A percentile compares a stretch with the other conserved stretches of the same genome.
These are phyloP conservation scores for Radopholus similis DNA, from an alignment of 1,140 invertebrate species.

Conservation along the genomic window DNA sequence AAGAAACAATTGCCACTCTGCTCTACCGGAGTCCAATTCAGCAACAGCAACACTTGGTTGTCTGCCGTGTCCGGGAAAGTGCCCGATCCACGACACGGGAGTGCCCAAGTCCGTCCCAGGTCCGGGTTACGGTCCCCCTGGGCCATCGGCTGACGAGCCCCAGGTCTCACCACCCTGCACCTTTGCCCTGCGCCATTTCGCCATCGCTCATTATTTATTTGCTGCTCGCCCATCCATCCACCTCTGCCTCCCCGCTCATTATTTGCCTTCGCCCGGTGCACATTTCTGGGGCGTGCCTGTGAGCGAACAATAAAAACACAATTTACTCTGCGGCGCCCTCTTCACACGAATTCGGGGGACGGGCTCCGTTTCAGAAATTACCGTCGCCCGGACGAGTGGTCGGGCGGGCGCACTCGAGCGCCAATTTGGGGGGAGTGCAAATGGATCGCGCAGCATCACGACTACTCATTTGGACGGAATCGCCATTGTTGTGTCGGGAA, in stretches of 20 bases:
- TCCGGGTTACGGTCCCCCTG: too few species aligned
- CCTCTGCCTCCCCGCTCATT: background rate
- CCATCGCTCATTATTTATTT: background rate
- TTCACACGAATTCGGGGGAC: background rate
- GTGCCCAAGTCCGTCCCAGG: too few species aligned
- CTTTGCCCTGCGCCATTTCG: background rate
- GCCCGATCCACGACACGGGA: too few species aligned
- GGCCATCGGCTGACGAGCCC: too few species aligned
- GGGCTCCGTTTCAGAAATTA: conserved; percentile 7
- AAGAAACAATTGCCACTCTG: too few species aligned
- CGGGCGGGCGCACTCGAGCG: background rate
- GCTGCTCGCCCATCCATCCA: background rate
- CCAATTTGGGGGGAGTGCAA: background rate
- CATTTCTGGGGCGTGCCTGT: background rate
- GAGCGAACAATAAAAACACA: conserved; percentile 3
- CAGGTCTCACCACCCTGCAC: background rate
- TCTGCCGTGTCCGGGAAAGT: too few species aligned
- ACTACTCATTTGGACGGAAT: too few species aligned
- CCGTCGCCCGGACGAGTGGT: background rate
- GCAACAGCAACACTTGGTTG: too few species aligned
- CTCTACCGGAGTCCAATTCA: too few species aligned
- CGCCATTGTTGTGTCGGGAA: background rate
- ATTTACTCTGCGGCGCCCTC: background rate
- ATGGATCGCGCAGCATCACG: too few species aligned
- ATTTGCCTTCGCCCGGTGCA: background rate